A percentile compares a stretch with the other conserved stretches of the same genome.
Evolutionary conservation across 2,888 invertebrate species (phyloP).

Genomic region (Acanthococcus lagerstroemiae): DNA sequence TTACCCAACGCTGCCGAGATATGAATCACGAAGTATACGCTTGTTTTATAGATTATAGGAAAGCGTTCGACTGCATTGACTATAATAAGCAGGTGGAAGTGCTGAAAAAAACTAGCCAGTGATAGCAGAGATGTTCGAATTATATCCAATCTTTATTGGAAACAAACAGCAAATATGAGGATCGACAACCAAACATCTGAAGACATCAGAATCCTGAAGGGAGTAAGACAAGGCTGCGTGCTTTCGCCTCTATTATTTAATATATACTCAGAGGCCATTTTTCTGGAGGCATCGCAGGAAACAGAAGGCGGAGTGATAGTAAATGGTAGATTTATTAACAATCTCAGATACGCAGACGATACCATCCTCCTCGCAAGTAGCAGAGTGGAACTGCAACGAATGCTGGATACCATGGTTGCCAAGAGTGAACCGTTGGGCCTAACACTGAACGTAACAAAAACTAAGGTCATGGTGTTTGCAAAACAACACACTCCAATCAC

Average conservation of each 20-base stretch:
- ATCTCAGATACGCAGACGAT: constrained; percentile 9
- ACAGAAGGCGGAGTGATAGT: constrained; percentile 3
- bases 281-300: neutral
- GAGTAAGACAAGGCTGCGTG: constrained; percentile 15
- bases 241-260: constrained; percentile 14
- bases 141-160: no score
- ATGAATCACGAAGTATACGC: no score
- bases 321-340: constrained; percentile 7
- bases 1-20: no score
- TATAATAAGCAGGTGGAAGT: no score
- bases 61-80: no score
- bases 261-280: constrained; percentile 1
- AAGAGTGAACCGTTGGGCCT: constrained; percentile 4
- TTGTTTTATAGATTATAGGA: no score
- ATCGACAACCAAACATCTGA: no score
- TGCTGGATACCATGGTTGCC: neutral
- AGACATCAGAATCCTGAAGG: neutral
- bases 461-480: constrained; percentile 7
- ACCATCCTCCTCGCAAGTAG: constrained; percentile 11
- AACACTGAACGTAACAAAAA: constrained; percentile 8
- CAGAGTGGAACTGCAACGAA: constrained; percentile 4
- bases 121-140: no score
- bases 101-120: no score
- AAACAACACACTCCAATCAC: neutral
- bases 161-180: no score